Base-by-base conservation (phyloP, 2,113 vertebrate species). In the Eptatretus burgeri region DNA sequence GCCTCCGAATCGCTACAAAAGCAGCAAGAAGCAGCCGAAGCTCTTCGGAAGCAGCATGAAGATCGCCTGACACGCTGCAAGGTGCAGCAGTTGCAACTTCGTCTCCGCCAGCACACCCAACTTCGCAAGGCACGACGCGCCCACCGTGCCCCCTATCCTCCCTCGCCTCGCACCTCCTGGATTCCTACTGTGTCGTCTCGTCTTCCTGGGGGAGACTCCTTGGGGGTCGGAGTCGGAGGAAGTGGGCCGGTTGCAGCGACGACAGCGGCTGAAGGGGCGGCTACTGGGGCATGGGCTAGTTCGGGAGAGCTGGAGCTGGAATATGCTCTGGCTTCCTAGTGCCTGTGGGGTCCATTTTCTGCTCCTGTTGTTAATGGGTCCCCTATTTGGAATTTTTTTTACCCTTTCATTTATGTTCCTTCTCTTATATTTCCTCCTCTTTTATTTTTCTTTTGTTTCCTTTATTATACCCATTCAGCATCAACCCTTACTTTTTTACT, bases 11-110 rank as follows among this genome's bases (percentile, higher is more conserved):
- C 27, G 27, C 27, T 41, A 41, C 27, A 41, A 41, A 41, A 41
- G 27, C 27, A 41, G 27, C 27, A 41, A 41, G 27, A 41, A 1
- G 9, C 70, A 94, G 89, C 86, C 19, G 89, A 96, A 70, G 82
- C 84, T 3, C 64, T 91, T 64, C 81, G 89, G 64, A 87, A 96
- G 78, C 91, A 86, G 0, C 91, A 86, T 0, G 89, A 96, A 75
- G 93, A 96, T 76, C 80, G 88, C 0, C 87, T 86, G 16, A 94
- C 89, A 0, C 86, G 89, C 68, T 93, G 87, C 73, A 94, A 96
- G 72, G 89, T 94, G 70, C 83, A 94, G 51, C 82, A 85, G 1
- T 78, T 96, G 71, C 89, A 93, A 79, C 77, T 94, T 63, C 71
- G 94, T 66, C 81, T 96, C 77, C 86, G 94, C 78, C 89, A 96